A percentile compares a stretch with the other conserved stretches of the same genome.
Evolutionary conservation across 2,888 invertebrate genomes (phyloP).

Genomic region (Cremastinae sp.): DNA sequence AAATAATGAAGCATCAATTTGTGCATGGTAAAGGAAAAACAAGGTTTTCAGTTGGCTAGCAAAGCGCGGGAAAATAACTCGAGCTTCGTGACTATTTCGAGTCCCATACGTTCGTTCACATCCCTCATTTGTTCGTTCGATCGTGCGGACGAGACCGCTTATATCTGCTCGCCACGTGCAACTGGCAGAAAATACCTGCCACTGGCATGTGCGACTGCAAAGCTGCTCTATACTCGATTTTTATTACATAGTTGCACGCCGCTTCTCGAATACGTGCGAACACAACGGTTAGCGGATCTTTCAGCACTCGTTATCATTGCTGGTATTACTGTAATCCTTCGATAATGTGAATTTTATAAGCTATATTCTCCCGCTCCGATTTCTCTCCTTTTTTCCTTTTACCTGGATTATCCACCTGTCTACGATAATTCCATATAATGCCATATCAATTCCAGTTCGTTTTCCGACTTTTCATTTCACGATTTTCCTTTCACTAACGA

Average conservation of each 20-base stretch:
- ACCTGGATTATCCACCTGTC: not conserved
- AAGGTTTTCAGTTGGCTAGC: constrained; percentile 23
- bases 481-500: too few species aligned
- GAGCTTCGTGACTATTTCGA: constrained; percentile 38
- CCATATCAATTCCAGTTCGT: not conserved
- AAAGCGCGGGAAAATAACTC: constrained; percentile 41
- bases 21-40: constrained; percentile 23
- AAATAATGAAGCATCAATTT: constrained; percentile 4
- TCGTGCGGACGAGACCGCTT: constrained; percentile 43
- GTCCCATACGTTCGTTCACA: constrained; percentile 46
- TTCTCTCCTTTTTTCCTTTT: constrained; percentile 18
- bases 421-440: constrained; percentile 10
- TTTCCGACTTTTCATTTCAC: not conserved
- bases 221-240: not conserved
- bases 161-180: constrained; percentile 28
- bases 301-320: constrained; percentile 26
- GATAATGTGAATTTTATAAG: constrained; percentile 52
- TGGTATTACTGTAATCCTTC: constrained; percentile 35
- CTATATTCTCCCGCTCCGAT: constrained; percentile 5
- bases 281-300: constrained; percentile 18
- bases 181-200: constrained; percentile 27
- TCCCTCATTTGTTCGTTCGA: constrained; percentile 42
- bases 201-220: constrained; percentile 13
- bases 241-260: not conserved
- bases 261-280: not conserved